Percentiles rank a stretch among this genome's conserved stretches.
Evolutionary conservation across 1,140 invertebrate genomes (phyloP).

Genomic region (Thalassaphorura encarpata): DNA sequence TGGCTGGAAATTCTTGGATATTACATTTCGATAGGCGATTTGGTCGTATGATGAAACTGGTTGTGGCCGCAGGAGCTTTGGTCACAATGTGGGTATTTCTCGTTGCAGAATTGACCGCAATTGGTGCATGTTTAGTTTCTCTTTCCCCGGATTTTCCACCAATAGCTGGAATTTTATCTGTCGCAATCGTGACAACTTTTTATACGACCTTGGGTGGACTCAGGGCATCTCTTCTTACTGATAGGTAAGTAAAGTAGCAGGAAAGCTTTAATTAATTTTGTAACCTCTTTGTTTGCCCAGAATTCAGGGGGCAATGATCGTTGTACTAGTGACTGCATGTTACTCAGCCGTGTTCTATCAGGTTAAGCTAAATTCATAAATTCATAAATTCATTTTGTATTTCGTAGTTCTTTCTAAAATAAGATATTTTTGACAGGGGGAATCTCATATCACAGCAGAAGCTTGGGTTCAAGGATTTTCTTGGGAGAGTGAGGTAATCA

Average conservation of each 20-base stretch:
- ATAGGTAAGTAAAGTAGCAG: not conserved
- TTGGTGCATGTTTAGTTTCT: not conserved
- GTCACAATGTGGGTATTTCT: slow-evolving; percentile 3
- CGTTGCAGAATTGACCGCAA: slow-evolving; percentile 1
- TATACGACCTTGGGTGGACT: not conserved
- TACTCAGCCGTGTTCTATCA: not conserved
- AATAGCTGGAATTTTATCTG: slow-evolving; percentile 46
- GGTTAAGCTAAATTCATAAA: too few species aligned
- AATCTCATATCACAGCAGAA: not conserved
- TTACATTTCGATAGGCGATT: not conserved
- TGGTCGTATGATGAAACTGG: not conserved
- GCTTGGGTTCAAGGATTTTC: not conserved
- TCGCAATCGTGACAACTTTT: not conserved
- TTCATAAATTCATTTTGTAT: too few species aligned
- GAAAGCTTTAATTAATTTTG: not conserved
- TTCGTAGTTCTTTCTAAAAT: too few species aligned
- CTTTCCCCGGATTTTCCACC: slow-evolving; percentile 37
- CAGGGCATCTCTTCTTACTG: not conserved
- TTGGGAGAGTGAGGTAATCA: not conserved
- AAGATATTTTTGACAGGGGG: too few species aligned
- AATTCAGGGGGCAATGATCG: not conserved
- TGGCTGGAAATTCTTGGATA: not conserved
- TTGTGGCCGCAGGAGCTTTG: not conserved
- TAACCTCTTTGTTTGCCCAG: not conserved
- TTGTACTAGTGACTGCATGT: not conserved